Evolutionary conservation across 1,140 invertebrate genomes (phyloP).

Genomic region (Apocrypta bakeri): DNA sequence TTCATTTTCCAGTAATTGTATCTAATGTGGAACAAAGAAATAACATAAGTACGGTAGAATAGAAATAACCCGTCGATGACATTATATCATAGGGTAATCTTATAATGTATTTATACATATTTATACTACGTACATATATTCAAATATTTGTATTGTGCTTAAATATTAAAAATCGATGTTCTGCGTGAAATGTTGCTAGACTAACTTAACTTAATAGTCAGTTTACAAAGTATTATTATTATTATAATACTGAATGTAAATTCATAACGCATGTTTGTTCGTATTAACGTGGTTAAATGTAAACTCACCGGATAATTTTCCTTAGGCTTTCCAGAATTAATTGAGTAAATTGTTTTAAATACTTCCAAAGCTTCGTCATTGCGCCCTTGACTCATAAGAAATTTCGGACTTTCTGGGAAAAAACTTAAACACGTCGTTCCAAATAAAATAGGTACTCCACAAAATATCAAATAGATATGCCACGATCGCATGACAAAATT

Average conservation of each 20-base stretch:
- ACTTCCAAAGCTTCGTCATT: constrained; percentile 80
- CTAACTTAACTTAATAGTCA: too few relatives aligned
- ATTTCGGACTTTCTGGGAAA: constrained; percentile 89
- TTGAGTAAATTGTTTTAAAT: constrained; percentile 76
- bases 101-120: too few relatives aligned
- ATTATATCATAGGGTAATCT: too few relatives aligned
- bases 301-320: constrained; percentile 79
- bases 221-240: too few relatives aligned
- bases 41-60: too few relatives aligned
- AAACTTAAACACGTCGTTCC: constrained; percentile 78
- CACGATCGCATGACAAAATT: constrained; percentile 78
- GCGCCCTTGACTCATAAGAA: constrained; percentile 82
- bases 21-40: constrained; percentile 53
- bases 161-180: too few relatives aligned
- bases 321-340: constrained; percentile 78
- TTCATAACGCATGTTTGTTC: too few relatives aligned
- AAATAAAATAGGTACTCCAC: constrained; percentile 79
- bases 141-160: too few relatives aligned
- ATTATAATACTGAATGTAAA: too few relatives aligned
- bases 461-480: constrained; percentile 82
- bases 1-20: constrained; percentile 67
- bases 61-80: background rate
- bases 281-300: background rate
- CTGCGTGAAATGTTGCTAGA: background rate
- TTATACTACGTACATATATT: too few relatives aligned